Base-by-base conservation (phyloP, 2,888 invertebrate genomes). In the Drosophila hamatofila region DNA sequence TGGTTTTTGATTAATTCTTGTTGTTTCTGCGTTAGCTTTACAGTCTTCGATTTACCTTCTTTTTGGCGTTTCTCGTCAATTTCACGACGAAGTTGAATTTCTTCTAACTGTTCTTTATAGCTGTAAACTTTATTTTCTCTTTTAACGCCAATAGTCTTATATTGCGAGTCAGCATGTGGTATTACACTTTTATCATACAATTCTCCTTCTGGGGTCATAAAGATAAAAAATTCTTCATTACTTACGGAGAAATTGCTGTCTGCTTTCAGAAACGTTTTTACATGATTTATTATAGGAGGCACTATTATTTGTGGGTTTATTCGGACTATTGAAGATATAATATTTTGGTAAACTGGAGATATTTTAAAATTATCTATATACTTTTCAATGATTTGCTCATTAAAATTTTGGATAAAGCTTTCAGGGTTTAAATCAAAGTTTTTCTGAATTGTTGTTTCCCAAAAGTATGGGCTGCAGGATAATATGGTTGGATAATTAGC, bases 51-150 rank as follows among this genome's bases (percentile, higher is more conserved):
- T 92, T 96, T 97, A 0, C 97, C 97, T 86, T 97, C 96, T 67
- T 95, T 95, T 33, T 95, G 95, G 60, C 95, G 95, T 92, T 98
- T 98, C 83, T 98, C 98, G 83, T 98, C 98, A 23, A 98, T 93
- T 93, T 99, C 98, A 71, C 97, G 95, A n/a, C 97, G 94, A 60
- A 99, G 93, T 91, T 98, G 97, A 80, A 98, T 92, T 92, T 99
- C 99, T 90, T 98, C 99, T 89, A 98, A 94, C 92, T 99, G 99
- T 73, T 99, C 99, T 91, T 98, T 97, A 92, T 97, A 98, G 73
- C 98, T 98, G 92, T 99, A 99, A 2, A 96, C 97, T 93, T 98
- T 99, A 92, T 98, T 99, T 92, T 99, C 99, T 18, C 98, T 95
- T 92, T 97, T 98, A 92, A 99, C 94, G 87, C 99, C 91, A 18